Percentiles rank a stretch among this genome's conserved stretches.
Evolutionary conservation across 2,797 vertebrate genomes (phyloP).

Genomic region (Heterohyrax brucei): DNA sequence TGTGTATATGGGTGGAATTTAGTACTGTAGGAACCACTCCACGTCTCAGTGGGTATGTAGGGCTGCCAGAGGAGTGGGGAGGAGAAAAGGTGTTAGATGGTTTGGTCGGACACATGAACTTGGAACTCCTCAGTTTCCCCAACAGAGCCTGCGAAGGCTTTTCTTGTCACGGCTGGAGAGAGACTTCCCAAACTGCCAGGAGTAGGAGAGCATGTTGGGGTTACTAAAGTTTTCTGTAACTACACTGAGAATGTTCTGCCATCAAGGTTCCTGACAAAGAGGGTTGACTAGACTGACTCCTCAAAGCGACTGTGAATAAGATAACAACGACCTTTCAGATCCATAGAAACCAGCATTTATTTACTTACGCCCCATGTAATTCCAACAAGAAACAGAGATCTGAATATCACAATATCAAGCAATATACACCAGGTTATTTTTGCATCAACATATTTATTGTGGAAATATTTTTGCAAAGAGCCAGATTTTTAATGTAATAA

Average conservation of each 20-base stretch:
- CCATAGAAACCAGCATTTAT: not conserved
- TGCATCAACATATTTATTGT: not conserved
- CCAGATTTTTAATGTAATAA: not conserved
- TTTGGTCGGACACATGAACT: not conserved
- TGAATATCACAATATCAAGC: not conserved
- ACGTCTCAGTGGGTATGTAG: not conserved
- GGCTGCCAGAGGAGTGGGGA: not conserved
- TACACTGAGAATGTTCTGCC: not conserved
- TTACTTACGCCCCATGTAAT: not conserved
- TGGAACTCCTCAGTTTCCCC: not conserved
- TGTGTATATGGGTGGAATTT: not conserved
- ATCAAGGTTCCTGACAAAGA: not conserved
- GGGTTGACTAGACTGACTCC: not conserved
- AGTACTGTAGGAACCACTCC: not conserved
- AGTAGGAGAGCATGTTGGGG: not conserved
- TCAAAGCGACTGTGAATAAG: slow-evolving; percentile 31
- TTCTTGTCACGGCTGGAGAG: not conserved
- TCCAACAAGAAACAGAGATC: slow-evolving; percentile 8
- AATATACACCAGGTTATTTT: not conserved
- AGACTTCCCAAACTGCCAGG: not conserved
- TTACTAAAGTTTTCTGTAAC: not conserved
- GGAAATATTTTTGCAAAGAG: not conserved
- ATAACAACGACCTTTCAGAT: not conserved
- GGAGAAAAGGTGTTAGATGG: not conserved
- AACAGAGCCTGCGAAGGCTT: not conserved